These are phyloP conservation scores for Zelostemma sp. DNA, from an alignment of 1,140 invertebrate genomes.

Conservation along the genomic window DNA sequence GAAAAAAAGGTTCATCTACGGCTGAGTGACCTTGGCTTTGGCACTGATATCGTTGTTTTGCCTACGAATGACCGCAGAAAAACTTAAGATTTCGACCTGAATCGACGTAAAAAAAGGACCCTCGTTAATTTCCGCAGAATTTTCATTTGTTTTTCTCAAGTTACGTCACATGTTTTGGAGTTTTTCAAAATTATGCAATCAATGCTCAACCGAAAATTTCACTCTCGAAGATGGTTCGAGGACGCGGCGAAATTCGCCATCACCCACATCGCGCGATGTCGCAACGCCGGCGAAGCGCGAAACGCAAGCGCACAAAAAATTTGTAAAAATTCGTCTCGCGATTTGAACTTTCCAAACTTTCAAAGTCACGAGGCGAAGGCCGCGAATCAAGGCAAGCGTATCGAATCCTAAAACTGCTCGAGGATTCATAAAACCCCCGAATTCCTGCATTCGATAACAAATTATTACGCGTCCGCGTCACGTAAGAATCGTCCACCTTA, in stretches of 20 bases:
- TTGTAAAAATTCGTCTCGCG: conserved; percentile 5
- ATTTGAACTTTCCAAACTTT: conserved; percentile 11
- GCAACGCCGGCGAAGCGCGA: conserved; percentile 14
- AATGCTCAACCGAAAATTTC: too few relatives aligned
- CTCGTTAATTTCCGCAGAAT: too few relatives aligned
- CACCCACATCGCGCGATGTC: conserved; percentile 21
- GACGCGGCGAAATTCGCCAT: conserved; percentile 31
- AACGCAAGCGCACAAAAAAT: not conserved
- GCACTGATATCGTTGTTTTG: conserved; percentile 25
- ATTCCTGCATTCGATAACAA: conserved; percentile 17
- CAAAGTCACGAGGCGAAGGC: conserved; percentile 26
- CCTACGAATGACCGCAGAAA: too few relatives aligned
- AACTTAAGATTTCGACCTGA: too few relatives aligned
- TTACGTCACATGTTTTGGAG: too few relatives aligned
- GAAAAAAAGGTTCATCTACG: too few relatives aligned
- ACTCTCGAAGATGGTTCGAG: conserved; percentile 15
- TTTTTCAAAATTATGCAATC: too few relatives aligned
- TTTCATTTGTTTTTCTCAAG: too few relatives aligned
- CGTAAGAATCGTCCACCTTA: not conserved
- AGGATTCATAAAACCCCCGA: too few relatives aligned
- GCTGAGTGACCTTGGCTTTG: conserved; percentile 42
- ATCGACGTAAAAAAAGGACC: too few relatives aligned
- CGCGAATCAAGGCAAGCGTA: conserved; percentile 32
- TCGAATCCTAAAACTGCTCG: conserved; percentile 23
- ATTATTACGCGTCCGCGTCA: not conserved